Evolutionary conservation across 2,888 invertebrate species (phyloP).

Genomic region (Amiota mariae): DNA sequence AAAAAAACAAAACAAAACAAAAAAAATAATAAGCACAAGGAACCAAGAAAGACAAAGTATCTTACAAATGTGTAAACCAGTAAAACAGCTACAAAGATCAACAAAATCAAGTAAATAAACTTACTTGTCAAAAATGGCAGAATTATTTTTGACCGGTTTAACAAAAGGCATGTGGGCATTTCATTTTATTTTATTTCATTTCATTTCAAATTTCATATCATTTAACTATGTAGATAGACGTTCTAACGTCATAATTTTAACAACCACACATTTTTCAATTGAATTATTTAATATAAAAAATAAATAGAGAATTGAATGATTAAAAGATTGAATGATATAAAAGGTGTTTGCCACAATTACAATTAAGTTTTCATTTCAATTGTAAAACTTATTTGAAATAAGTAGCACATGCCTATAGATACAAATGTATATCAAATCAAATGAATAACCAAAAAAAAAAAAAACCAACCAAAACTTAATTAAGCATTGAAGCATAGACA

Average conservation of each 20-base stretch:
- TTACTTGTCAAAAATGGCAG: slow-evolving; percentile 62
- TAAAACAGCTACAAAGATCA: not conserved
- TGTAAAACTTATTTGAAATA: slow-evolving; percentile 2
- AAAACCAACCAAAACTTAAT: slow-evolving; percentile 63
- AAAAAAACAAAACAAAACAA: not conserved
- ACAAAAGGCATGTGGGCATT: slow-evolving; percentile 30
- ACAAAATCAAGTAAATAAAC: slow-evolving; percentile 22
- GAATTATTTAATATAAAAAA: not conserved
- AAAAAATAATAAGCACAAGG: not conserved
- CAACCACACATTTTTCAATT: not conserved
- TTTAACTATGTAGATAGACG: not conserved
- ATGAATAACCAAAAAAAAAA: slow-evolving; percentile 28
- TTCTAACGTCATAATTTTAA: not conserved
- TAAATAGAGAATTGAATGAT: not conserved
- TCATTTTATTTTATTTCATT: not conserved
- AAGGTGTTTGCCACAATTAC: slow-evolving; percentile 17
- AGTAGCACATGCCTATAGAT: slow-evolving; percentile 14
- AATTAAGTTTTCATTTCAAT: slow-evolving; percentile 3
- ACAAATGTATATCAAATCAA: not conserved
- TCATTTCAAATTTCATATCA: too few relatives aligned
- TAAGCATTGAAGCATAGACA: slow-evolving; percentile 64
- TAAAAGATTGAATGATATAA: not conserved
- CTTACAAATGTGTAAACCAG: slow-evolving; percentile 16
- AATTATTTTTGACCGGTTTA: slow-evolving; percentile 65
- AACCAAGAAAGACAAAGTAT: not conserved